phyloP scores from a whole-genome alignment of 2,797 vertebrate species.

The Simalia tracyae region DNA sequence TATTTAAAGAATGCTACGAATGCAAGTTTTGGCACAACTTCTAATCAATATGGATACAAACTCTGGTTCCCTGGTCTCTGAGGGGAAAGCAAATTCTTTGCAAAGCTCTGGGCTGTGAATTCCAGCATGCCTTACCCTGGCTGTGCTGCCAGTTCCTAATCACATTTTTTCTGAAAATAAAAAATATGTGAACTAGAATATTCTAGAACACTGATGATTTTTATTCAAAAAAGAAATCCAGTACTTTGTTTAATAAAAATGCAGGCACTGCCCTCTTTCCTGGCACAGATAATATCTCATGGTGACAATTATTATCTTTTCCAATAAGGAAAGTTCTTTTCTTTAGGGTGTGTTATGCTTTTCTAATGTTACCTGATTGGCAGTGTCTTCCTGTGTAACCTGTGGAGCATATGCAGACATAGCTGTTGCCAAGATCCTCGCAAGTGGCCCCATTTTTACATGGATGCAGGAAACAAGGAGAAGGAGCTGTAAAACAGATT shows the following conservation, averaged over 20 bases:
- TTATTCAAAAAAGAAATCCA: not conserved
- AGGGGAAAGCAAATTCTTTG: not conserved
- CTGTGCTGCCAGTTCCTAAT: not conserved
- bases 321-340: not conserved
- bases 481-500: slow-evolving; percentile 59
- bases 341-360: not conserved
- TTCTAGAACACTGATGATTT: not conserved
- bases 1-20: not conserved
- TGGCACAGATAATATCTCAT: not conserved
- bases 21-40: not conserved
- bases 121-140: not conserved
- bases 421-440: slow-evolving; percentile 57
- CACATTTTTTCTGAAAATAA: not conserved
- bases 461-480: slow-evolving; percentile 70
- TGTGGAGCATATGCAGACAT: slow-evolving; percentile 65
- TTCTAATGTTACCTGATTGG: slow-evolving; percentile 68
- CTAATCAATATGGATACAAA: not conserved
- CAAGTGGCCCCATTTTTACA: slow-evolving; percentile 75
- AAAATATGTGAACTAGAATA: not conserved
- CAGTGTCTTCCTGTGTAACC: slow-evolving; percentile 73
- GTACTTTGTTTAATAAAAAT: not conserved
- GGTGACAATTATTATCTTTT: not conserved
- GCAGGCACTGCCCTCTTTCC: not conserved
- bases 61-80: not conserved
- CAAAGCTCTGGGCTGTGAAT: not conserved